A percentile compares a stretch with the other conserved stretches of the same genome.
These are phyloP conservation scores for Thermophis baileyi DNA, from an alignment of 2,113 vertebrate species.

Conservation along the genomic window DNA sequence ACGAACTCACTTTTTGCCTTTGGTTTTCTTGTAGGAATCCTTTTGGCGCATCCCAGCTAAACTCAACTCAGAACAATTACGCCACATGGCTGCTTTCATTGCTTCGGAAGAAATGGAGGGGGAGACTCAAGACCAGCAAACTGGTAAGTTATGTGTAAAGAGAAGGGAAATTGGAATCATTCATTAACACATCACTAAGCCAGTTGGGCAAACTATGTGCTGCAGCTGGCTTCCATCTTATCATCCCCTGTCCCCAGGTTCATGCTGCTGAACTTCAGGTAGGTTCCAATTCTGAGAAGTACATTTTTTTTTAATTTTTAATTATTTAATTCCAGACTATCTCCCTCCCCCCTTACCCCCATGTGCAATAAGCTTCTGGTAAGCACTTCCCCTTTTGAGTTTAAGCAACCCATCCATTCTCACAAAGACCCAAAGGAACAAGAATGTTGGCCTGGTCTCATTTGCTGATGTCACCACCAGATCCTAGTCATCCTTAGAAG, in stretches of 20 bases:
- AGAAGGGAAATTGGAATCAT: not conserved
- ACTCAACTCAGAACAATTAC: conserved; percentile 73
- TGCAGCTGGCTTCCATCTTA: not conserved
- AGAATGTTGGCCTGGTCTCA: not conserved
- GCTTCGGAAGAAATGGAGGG: conserved; percentile 21
- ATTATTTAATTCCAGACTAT: not conserved
- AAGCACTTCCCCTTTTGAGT: not conserved
- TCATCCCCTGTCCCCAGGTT: not conserved
- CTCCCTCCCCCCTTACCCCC: not conserved
- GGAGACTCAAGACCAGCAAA: fast-evolving
- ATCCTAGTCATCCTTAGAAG: not conserved
- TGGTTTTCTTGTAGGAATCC: conserved; percentile 72
- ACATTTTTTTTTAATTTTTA: not conserved
- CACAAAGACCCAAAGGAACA: not conserved
- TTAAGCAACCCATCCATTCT: not conserved
- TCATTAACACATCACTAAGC: not conserved
- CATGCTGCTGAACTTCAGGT: not conserved
- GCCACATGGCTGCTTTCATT: conserved; percentile 71
- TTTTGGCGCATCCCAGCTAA: conserved; percentile 92
- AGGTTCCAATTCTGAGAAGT: not conserved
- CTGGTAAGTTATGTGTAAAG: not conserved
- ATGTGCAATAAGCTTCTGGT: not conserved
- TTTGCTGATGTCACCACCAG: not conserved
- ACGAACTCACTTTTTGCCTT: not conserved
- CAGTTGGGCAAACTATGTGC: not conserved